A percentile compares a stretch with the other conserved stretches of the same genome.
Evolutionary conservation across 30 jellyfish, hydroid and myxozoan species (phyloP).

Genomic region (Aurelia sp.): DNA sequence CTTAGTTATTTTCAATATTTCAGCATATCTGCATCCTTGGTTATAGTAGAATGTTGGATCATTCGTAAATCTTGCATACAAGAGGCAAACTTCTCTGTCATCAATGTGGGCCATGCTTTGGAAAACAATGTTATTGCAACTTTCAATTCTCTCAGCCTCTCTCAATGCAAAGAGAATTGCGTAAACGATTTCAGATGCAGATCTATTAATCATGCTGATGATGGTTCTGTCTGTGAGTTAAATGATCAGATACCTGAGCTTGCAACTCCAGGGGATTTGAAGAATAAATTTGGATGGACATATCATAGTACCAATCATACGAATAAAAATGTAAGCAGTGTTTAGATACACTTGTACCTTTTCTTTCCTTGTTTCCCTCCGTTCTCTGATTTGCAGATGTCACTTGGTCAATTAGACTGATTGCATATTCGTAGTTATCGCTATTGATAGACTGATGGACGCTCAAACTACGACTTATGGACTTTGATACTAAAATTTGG

Average conservation of each 20-base stretch:
- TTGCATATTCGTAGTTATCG: too few species aligned
- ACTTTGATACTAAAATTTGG: too few species aligned
- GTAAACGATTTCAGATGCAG: slow-evolving; percentile 2
- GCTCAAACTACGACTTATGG: too few species aligned
- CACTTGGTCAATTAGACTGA: too few species aligned
- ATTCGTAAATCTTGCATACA: slow-evolving; percentile 13
- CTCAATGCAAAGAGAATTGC: slow-evolving; percentile 8
- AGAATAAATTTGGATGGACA: slow-evolving; percentile 2
- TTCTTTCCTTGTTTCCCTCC: too few species aligned
- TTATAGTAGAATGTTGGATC: slow-evolving; percentile 38
- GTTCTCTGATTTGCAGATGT: too few species aligned
- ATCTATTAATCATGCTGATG: slow-evolving; percentile 25
- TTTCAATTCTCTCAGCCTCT: not conserved
- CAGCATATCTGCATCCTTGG: not conserved
- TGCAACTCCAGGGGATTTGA: not conserved
- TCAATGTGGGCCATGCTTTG: not conserved
- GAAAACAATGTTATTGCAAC: slow-evolving; percentile 2
- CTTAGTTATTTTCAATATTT: too few species aligned
- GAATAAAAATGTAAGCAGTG: not conserved
- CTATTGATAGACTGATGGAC: too few species aligned
- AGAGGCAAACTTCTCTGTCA: slow-evolving; percentile 6
- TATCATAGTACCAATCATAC: slow-evolving; percentile 9
- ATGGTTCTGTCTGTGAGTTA: not conserved
- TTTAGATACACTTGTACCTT: too few species aligned
- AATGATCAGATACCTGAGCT: not conserved